A percentile compares a stretch with the other conserved stretches of the same genome.
Evolutionary conservation across 1,140 invertebrate genomes (phyloP).

Genomic region (Sipha flava): DNA sequence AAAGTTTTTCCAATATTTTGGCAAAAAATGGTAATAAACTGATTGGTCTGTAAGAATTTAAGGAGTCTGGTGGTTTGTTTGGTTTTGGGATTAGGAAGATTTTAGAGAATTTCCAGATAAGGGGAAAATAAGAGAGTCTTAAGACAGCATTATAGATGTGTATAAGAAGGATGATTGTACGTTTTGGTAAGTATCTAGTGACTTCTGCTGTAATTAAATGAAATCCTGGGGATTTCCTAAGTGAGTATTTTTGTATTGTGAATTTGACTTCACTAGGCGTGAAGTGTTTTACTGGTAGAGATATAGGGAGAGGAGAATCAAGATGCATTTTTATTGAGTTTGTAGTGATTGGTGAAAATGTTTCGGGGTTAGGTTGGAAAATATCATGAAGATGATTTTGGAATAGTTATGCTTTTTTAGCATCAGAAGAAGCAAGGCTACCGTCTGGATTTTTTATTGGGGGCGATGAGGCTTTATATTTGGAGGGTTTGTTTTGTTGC

Average conservation of each 20-base stretch:
- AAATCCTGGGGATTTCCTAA: conserved; percentile 19
- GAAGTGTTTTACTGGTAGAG: neutral
- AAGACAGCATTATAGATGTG: conserved; percentile 33
- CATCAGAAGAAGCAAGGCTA: neutral
- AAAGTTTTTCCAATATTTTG: conserved; percentile 7
- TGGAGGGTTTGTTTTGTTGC: neutral
- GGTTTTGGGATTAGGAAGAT: conserved; percentile 37
- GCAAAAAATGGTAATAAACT: neutral
- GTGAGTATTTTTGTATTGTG: neutral
- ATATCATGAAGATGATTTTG: neutral
- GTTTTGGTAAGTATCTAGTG: neutral
- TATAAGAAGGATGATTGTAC: neutral
- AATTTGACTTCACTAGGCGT: neutral
- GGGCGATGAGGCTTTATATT: neutral
- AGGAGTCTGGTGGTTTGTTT: neutral
- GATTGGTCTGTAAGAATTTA: conserved; percentile 20
- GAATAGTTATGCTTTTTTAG: conserved; percentile 1
- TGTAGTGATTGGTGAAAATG: neutral
- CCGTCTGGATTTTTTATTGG: neutral
- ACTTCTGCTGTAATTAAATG: conserved; percentile 23
- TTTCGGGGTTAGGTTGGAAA: neutral
- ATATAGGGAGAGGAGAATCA: neutral
- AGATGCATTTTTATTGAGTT: neutral
- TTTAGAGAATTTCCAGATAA: conserved; percentile 40
- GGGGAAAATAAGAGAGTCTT: conserved; percentile 30